Evolutionary conservation across 2,797 vertebrate species (phyloP).

Genomic region (Crocodylus rhombifer): DNA sequence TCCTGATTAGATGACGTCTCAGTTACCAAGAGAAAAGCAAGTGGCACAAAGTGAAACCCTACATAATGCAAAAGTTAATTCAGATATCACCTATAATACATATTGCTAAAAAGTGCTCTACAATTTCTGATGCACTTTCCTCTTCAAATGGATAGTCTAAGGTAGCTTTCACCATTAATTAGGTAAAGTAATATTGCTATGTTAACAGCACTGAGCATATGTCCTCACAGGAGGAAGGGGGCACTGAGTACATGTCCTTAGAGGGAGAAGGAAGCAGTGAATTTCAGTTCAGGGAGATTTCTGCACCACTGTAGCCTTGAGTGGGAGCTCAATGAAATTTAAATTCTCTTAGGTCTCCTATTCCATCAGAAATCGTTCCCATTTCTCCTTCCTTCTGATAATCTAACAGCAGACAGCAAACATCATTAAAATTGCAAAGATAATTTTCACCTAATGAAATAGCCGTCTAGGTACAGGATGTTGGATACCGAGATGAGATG

Average conservation of each 20-base stretch:
- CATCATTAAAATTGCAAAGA: accelerated
- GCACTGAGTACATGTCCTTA: slow-evolving; percentile 33
- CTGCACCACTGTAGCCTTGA: not conserved
- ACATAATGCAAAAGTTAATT: slow-evolving; percentile 69
- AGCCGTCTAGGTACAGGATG: accelerated
- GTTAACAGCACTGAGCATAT: slow-evolving; percentile 39
- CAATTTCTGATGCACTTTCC: slow-evolving; percentile 36
- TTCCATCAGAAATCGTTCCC: not conserved
- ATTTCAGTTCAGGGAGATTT: not conserved
- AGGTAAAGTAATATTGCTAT: slow-evolving; percentile 17
- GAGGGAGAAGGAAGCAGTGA: not conserved
- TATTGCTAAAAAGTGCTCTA: slow-evolving; percentile 14
- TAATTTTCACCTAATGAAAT: not conserved
- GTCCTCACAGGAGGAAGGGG: not conserved
- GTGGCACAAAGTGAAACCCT: slow-evolving; percentile 45
- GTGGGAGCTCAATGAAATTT: not conserved
- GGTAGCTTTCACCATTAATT: slow-evolving; percentile 51
- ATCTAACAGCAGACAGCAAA: not conserved
- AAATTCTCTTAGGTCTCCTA: not conserved
- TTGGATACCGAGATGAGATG: not conserved
- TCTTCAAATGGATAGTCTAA: slow-evolving; percentile 54
- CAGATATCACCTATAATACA: not conserved
- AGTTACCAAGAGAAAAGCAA: slow-evolving; percentile 28
- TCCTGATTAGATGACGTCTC: slow-evolving; percentile 12
- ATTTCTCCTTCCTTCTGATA: not conserved